Evolutionary conservation across 2,113 vertebrate species (phyloP).

Genomic region (Macrotis lagotis): DNA sequence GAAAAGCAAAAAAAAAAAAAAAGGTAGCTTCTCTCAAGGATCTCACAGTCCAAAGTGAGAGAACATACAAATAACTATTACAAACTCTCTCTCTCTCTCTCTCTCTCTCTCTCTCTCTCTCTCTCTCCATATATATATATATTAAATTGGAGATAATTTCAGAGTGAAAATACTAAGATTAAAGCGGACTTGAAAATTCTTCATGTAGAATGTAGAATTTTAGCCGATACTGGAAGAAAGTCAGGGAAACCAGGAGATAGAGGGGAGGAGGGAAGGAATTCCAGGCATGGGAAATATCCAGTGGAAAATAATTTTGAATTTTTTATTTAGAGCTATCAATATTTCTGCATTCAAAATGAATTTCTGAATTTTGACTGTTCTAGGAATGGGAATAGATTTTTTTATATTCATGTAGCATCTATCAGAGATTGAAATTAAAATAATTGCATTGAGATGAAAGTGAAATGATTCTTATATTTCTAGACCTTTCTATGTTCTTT

Average conservation of each 20-base stretch:
- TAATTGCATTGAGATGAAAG: too few species aligned
- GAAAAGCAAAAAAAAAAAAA: neutral
- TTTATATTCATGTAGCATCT: neutral
- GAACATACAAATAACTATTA: neutral
- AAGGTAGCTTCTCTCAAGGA: neutral
- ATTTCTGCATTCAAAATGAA: neutral
- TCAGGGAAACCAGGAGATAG: neutral
- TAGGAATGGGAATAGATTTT: neutral
- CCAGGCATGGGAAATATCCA: neutral
- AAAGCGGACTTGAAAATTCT: neutral
- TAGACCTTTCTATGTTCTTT: neutral
- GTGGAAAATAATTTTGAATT: neutral
- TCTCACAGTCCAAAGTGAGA: neutral
- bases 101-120: too few species aligned
- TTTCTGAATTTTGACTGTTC: neutral
- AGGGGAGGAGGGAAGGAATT: neutral
- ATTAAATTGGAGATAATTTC: neutral
- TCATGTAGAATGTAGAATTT: neutral
- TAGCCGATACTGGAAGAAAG: neutral
- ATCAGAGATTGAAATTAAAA: neutral
- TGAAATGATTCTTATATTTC: neutral
- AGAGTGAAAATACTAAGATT: neutral
- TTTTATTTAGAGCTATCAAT: neutral
- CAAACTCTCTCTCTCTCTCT: too few species aligned
- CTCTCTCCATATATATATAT: too few species aligned